Evolutionary conservation across 2,113 vertebrate genomes (phyloP).

Genomic region (Tamias sibiricus): DNA sequence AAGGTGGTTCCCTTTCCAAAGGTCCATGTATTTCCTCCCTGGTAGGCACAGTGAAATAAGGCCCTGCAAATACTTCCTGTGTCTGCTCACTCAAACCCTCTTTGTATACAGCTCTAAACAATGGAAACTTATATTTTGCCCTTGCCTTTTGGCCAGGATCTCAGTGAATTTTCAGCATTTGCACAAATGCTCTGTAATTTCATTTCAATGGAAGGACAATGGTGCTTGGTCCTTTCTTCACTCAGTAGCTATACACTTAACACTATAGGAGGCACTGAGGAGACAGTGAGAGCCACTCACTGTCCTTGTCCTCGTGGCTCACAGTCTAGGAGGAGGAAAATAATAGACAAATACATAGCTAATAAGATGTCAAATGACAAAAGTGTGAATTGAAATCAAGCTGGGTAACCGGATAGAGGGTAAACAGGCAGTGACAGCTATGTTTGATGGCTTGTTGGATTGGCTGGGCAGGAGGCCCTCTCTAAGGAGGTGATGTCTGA

Average conservation of each 20-base stretch:
- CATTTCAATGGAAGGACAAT: not conserved
- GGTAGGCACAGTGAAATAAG: constrained; percentile 75
- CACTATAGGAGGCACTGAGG: not conserved
- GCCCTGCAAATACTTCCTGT: constrained; percentile 52
- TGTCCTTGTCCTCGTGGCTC: not conserved
- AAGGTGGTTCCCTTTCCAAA: constrained; percentile 78
- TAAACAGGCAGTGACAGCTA: not conserved
- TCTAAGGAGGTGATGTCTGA: not conserved
- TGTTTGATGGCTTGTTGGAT: not conserved
- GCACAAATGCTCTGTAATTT: not conserved
- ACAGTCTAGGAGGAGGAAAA: not conserved
- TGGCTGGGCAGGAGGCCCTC: not conserved
- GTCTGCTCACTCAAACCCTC: not conserved
- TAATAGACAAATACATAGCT: not conserved
- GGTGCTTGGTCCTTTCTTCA: not conserved
- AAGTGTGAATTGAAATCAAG: not conserved
- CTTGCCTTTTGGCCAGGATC: not conserved
- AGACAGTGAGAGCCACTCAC: not conserved
- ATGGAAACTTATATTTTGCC: not conserved
- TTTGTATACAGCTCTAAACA: not conserved
- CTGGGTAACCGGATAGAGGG: not conserved
- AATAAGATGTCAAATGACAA: not conserved
- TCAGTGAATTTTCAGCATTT: constrained; percentile 15
- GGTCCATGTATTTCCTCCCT: not conserved
- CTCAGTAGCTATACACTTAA: not conserved